phyloP scores from a whole-genome alignment of 2,797 vertebrate genomes.

The Hypotaenidia philippensis region DNA sequence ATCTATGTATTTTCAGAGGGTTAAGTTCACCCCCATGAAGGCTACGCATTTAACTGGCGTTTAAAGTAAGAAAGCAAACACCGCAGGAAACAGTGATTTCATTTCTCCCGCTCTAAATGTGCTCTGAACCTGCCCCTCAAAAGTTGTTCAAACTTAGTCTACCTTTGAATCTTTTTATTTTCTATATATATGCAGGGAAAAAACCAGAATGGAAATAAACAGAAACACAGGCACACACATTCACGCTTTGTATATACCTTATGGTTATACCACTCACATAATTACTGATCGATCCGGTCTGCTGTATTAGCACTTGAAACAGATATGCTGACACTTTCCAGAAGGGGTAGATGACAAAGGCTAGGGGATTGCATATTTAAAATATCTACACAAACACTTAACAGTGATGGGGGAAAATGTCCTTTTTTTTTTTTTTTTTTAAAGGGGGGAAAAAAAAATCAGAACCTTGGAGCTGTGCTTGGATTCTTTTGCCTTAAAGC shows the following conservation, averaged over 20 bases:
- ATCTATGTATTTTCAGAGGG: neutral
- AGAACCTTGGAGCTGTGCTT: constrained; percentile 41
- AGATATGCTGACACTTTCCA: neutral
- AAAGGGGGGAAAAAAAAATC: neutral
- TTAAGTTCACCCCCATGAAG: neutral
- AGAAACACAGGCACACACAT: neutral
- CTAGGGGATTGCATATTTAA: neutral
- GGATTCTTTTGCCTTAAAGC: constrained; percentile 39
- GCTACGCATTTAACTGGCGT: neutral
- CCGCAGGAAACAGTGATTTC: neutral
- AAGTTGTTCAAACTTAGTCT: neutral
- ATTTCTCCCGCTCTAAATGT: neutral
- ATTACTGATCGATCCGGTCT: neutral
- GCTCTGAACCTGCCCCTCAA: neutral
- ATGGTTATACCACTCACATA: neutral
- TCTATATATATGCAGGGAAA: neutral
- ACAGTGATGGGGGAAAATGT: neutral
- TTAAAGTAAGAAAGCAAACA: neutral
- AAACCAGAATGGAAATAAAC: neutral
- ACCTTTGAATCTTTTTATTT: constrained; percentile 26
- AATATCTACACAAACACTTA: neutral
- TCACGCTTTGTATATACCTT: neutral
- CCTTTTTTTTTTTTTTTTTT: neutral
- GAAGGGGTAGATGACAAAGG: neutral
- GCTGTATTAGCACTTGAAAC: neutral